A percentile compares a stretch with the other conserved stretches of the same genome.
Conservation (phyloP, 2,113 vertebrate genomes). For the Ptilorrhoa leucosticta region DNA sequence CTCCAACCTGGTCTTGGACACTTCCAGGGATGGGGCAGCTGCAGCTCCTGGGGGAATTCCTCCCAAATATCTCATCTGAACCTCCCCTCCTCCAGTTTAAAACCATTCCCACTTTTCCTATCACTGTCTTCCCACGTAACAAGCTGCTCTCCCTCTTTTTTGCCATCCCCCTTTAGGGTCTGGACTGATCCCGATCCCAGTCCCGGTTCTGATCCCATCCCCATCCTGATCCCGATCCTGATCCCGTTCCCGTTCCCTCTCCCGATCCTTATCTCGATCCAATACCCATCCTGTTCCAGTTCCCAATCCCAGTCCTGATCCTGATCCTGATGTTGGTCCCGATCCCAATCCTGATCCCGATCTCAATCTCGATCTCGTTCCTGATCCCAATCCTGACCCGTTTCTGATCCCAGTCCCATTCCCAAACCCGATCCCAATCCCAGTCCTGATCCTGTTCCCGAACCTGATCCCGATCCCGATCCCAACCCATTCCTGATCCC, state of each 20-base stretch:
- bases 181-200: fast-evolving
- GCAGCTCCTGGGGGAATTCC: not conserved
- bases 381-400: fast-evolving
- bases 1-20: not conserved
- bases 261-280: too few species aligned
- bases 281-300: fast-evolving
- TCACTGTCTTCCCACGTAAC: fast-evolving
- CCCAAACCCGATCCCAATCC: fast-evolving
- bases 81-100: not conserved
- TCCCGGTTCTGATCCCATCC: fast-evolving
- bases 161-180: not conserved
- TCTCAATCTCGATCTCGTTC: not conserved
- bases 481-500: fast-evolving
- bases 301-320: fast-evolving
- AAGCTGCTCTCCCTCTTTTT: not conserved
- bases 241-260: fast-evolving
- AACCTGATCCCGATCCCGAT: fast-evolving
- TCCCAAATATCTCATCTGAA: not conserved
- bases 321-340: fast-evolving
- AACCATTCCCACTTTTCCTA: not conserved
- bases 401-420: too few species aligned
- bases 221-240: fast-evolving
- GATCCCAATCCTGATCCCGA: fast-evolving
- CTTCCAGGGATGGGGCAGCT: not conserved
- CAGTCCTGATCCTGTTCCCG: fast-evolving